Percentiles rank a stretch among this genome's conserved stretches.
phyloP scores from a whole-genome alignment of 2,797 vertebrate species.

The Anabas testudineus region DNA sequence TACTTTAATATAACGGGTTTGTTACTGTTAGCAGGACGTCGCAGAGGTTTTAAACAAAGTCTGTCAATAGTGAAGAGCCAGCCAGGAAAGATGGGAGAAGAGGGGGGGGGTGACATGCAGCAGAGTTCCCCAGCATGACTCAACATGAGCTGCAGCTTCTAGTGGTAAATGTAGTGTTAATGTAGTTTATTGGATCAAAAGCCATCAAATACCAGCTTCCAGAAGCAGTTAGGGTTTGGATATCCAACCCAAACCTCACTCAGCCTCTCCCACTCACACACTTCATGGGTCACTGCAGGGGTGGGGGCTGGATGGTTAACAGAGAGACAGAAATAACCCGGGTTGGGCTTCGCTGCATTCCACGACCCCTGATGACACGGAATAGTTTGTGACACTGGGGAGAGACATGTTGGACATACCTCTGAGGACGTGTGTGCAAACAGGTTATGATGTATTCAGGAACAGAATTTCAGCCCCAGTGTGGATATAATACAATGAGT shows the following conservation, averaged over 20 bases:
- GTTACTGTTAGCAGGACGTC: not conserved
- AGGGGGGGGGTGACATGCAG: too few species aligned
- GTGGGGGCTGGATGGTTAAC: slow-evolving; percentile 32
- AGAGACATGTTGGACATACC: slow-evolving; percentile 41
- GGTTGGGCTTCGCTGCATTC: slow-evolving; percentile 59
- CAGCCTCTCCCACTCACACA: not conserved
- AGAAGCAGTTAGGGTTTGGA: too few species aligned
- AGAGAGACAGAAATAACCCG: slow-evolving; percentile 70
- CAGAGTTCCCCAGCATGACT: too few species aligned
- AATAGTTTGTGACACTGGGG: slow-evolving; percentile 57
- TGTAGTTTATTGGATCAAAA: not conserved
- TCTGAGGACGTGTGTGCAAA: slow-evolving; percentile 12
- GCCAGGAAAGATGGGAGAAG: too few species aligned
- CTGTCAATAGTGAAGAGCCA: too few species aligned
- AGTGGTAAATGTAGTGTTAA: too few species aligned
- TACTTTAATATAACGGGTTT: too few species aligned
- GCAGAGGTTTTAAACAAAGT: not conserved
- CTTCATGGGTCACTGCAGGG: not conserved
- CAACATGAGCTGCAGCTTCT: too few species aligned
- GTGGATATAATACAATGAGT: not conserved
- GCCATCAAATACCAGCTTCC: not conserved
- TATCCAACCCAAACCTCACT: not conserved
- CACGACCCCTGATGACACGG: slow-evolving; percentile 36
- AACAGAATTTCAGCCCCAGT: not conserved
- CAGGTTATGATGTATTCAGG: slow-evolving; percentile 6